Base-by-base conservation (phyloP, 1,140 invertebrate species). In the Eciton burchellii region DNA sequence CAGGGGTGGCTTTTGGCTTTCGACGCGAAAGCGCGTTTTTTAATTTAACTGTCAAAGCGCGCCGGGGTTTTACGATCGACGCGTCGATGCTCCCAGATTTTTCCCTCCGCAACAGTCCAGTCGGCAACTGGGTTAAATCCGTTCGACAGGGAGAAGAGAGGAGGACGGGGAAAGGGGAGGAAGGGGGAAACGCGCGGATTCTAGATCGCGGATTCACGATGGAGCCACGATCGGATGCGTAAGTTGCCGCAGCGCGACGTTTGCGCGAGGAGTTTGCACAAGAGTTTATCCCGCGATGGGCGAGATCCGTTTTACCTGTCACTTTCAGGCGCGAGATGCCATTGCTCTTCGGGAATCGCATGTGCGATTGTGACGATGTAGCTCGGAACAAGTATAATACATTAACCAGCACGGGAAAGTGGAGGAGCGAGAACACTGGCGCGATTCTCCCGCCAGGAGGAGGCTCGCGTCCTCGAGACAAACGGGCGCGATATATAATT, bases 31-130 rank as follows among this genome's bases (percentile, higher is more conserved):
- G 24, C 47, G 21, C 47, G 72, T 82, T 84, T 87, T 87, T 87
- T 86, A 87, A 87, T 86, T 86, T 63, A 59, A 52, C 74, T 87
- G 84, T 84, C 86, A 81, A 45, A 83, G 54, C 49, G 8, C 54
- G 6, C 21, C 59, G n/a, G 35, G 6, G 68, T 59, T 81, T 81
- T 73, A 71, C 68, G 57, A 63, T 85, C 47, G n/a, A n/a, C n/a
- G 21, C 52, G 43, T 65, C 76, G 63, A 65, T 72, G 62, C 16
- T 43, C 26, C n/a, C 41, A 8, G 41, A 60, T 79, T 57, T 74
- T 79, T 19, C 16, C 6, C 19, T 63, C 12, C 9, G 3, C 62
- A n/a, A n/a, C n/a, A 26, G 66, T 79, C 43, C 24, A 66, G 14
- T 16, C 43, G 14, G 24, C 49, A 71, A 82, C 52, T 71, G 24